Evolutionary conservation across 2,797 vertebrate species (phyloP), one percentile per base, ranked within the genome.

Genomic region (Pipistrellus nathusii): DNA sequence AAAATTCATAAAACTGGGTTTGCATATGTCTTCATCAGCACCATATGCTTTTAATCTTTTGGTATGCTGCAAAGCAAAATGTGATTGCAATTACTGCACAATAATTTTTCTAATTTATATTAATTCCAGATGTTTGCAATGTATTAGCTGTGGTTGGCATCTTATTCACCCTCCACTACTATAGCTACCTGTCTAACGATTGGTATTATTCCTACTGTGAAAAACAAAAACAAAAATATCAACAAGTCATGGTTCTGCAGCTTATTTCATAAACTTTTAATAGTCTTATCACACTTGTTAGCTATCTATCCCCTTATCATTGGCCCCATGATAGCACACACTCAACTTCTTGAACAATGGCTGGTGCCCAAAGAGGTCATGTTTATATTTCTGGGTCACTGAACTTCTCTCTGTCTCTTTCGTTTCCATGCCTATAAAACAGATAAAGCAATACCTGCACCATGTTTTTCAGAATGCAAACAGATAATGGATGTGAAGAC

Each of bases 41-140:
- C 18, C 15, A 27, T 81, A 30, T 46, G 4, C 64, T 91, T 92
- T 88, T 69, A 78, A 68, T 71, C 5, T 88, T 53, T 88, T 75
- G 17, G 46, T 53, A 88, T 8, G 7, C 8, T 85, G 13, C 80
- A 84, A 87, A 71, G 46, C n/a, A 93, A 96, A 86, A 93, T 90
- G 21, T 35, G 21, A 51, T 85, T 85, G n/a, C 38, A 94, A 84
- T 93, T 75, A 75, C 27, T 71, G 4, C 8, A 18, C 15, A 88
- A 69, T 55, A 71, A 69, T n/a, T 68, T 87, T 92, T 75, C 48
- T 64, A 66, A 77, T 66, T 91, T 88, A 59, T 69, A 94, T 30
- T 85, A 32, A 44, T 71, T 82, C n/a, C n/a, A 53, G 41, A 77
- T 12, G 0, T 30, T 88, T 62, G 77, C 27, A 80, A 35, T 57